Percentiles rank a stretch among this genome's conserved stretches.
Conservation (phyloP, 2,888 invertebrate species). For the Melitaea athalia region DNA sequence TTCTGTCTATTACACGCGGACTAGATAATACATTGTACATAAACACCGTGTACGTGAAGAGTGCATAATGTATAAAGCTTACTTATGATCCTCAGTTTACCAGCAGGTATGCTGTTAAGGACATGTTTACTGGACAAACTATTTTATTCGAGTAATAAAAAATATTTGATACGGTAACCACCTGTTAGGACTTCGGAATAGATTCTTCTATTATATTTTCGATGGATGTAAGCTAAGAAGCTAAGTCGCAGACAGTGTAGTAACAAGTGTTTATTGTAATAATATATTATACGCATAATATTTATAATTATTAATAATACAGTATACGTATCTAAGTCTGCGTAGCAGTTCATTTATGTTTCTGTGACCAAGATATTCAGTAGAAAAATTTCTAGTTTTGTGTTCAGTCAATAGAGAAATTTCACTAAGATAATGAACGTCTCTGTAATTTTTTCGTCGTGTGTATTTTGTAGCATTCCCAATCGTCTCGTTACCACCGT, state of each 20-base stretch:
- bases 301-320: no score
- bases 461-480: slow-evolving; percentile 37
- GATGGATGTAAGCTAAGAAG: no score
- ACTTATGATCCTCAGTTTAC: background rate
- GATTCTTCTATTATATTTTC: no score
- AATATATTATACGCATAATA: no score
- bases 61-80: background rate
- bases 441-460: slow-evolving; percentile 40
- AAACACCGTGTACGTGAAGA: background rate
- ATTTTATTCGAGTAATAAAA: no score
- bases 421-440: slow-evolving; percentile 11
- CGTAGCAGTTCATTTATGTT: background rate
- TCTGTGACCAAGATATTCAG: background rate
- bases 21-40: slow-evolving; percentile 3
- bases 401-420: background rate
- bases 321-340: background rate
- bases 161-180: no score
- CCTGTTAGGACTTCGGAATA: no score
- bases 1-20: slow-evolving; percentile 19
- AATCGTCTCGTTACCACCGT: slow-evolving; percentile 38
- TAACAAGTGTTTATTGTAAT: no score
- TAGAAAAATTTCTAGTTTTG: background rate
- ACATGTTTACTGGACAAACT: background rate
- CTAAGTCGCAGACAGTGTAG: no score
- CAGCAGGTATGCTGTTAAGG: background rate